Conservation (phyloP, 2,797 vertebrate genomes). For the Cetoscarus ocellatus region DNA sequence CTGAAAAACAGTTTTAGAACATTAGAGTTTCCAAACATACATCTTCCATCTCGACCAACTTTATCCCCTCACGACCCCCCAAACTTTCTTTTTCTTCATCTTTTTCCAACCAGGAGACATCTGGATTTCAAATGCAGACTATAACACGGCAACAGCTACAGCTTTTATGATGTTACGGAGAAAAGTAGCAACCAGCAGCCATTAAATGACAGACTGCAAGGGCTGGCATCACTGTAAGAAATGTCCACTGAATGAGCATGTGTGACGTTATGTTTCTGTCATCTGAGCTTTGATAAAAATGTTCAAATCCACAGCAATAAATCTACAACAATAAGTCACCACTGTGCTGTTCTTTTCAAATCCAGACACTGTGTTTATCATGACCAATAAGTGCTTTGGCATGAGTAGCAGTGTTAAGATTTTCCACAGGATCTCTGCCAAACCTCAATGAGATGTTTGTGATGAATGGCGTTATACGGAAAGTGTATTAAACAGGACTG, state of each 20-base stretch:
- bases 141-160: constrained; percentile 50
- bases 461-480: constrained; percentile 71
- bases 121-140: constrained; percentile 72
- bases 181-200: constrained; percentile 62
- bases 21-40: constrained; percentile 38
- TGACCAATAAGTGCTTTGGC: constrained; percentile 61
- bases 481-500: constrained; percentile 60
- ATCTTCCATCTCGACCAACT: constrained; percentile 26
- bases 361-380: constrained; percentile 69
- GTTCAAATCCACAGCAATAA: constrained; percentile 12
- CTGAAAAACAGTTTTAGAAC: constrained; percentile 36
- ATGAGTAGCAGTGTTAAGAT: constrained; percentile 63
- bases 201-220: constrained; percentile 56
- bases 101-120: constrained; percentile 65
- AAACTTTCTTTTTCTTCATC: neutral
- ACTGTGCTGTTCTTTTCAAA: neutral
- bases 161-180: constrained; percentile 63
- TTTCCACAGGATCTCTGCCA: constrained; percentile 77
- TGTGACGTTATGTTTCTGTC: constrained; percentile 35
- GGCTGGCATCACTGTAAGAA: constrained; percentile 23
- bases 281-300: constrained; percentile 23
- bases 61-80: constrained; percentile 18
- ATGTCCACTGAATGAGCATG: constrained; percentile 37
- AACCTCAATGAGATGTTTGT: constrained; percentile 66
- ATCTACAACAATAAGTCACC: constrained; percentile 19